phyloP scores from a whole-genome alignment of 1,140 invertebrate genomes.

The Phymorhynchus buccinoides region DNA sequence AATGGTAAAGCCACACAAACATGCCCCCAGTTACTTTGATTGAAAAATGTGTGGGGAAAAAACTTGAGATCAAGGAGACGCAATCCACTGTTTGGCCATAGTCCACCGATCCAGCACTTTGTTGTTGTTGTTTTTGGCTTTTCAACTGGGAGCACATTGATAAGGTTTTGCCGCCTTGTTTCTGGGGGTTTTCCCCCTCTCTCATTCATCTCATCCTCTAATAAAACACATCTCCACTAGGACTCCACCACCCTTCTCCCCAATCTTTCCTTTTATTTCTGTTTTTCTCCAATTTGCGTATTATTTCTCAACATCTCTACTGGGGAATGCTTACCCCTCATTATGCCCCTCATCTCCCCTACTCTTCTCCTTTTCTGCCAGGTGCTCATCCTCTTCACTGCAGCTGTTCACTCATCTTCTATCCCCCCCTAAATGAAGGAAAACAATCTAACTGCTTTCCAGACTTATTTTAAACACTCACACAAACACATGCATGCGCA shows the following conservation, averaged over 20 bases:
- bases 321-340: not conserved
- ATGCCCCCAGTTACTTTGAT: no score
- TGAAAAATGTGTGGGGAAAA: no score
- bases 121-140: no score
- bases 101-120: no score
- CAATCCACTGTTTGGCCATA: no score
- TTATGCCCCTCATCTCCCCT: not conserved
- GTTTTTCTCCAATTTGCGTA: not conserved
- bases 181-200: not conserved
- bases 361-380: slow-evolving; percentile 6
- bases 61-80: no score
- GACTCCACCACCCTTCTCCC: slow-evolving; percentile 11
- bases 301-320: slow-evolving; percentile 19
- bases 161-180: no score
- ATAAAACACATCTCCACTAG: not conserved
- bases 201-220: not conserved
- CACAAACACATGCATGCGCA: no score
- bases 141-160: not conserved
- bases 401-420: slow-evolving; percentile 2
- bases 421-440: not conserved
- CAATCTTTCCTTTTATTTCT: no score
- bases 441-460: not conserved
- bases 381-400: not conserved
- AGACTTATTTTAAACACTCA: not conserved
- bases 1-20: no score